Conservation (phyloP, 2,797 vertebrate genomes). For the Brotula barbata region DNA sequence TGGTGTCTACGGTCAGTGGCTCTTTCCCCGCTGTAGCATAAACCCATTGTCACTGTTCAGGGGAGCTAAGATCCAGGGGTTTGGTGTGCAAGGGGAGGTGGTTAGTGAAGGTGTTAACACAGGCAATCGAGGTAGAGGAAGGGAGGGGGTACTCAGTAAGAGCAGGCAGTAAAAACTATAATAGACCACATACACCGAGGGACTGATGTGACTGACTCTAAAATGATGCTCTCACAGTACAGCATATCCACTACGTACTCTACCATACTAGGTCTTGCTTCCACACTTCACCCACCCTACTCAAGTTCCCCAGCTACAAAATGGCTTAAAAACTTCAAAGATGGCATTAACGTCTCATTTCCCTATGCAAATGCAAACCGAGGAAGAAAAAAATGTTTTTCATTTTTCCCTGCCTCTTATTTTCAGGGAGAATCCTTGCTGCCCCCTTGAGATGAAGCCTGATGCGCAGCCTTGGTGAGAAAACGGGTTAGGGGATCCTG, state of each 20-base stretch:
- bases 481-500: slow-evolving; percentile 66
- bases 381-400: slow-evolving; percentile 41
- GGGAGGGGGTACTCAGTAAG: slow-evolving; percentile 43
- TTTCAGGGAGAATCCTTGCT: slow-evolving; percentile 67
- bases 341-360: slow-evolving; percentile 68
- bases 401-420: slow-evolving; percentile 55
- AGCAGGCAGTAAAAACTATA: slow-evolving; percentile 63
- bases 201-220: slow-evolving; percentile 24
- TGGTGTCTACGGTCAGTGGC: slow-evolving; percentile 25
- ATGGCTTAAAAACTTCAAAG: slow-evolving; percentile 71
- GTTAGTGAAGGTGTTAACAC: slow-evolving; percentile 66
- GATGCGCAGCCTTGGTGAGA: slow-evolving; percentile 66
- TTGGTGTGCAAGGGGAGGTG: slow-evolving; percentile 21
- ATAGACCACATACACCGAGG: slow-evolving; percentile 27
- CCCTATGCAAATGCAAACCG: slow-evolving; percentile 66
- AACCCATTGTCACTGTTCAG: slow-evolving; percentile 21
- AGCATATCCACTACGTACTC: too few species aligned
- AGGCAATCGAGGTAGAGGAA: slow-evolving; percentile 22
- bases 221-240: slow-evolving; percentile 29
- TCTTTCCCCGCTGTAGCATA: slow-evolving; percentile 22
- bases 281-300: slow-evolving; percentile 38
- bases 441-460: slow-evolving; percentile 69
- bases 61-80: slow-evolving; percentile 34
- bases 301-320: slow-evolving; percentile 47
- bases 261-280: slow-evolving; percentile 32